phyloP scores from a whole-genome alignment of 2,113 vertebrate species.

The Columbina picui region DNA sequence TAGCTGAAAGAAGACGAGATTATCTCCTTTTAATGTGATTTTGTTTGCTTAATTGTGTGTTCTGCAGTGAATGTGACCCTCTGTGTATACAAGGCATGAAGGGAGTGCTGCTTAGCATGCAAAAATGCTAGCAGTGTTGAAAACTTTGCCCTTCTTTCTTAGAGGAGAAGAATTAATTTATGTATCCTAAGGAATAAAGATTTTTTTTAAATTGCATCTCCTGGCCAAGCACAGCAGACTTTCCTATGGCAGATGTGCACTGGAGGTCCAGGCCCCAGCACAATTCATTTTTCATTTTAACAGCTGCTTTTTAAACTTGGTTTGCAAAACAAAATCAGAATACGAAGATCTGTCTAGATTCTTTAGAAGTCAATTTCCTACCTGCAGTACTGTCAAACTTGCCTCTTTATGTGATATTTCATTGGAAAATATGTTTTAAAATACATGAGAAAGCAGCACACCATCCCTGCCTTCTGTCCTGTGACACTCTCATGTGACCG shows the following conservation, averaged over 20 bases:
- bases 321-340: background rate
- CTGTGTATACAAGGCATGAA: conserved; percentile 11
- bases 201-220: background rate
- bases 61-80: conserved; percentile 56
- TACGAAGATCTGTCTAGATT: background rate
- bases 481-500: background rate
- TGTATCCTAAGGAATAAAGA: conserved; percentile 12
- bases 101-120: conserved; percentile 18
- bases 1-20: conserved; percentile 56
- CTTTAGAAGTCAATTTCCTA: background rate
- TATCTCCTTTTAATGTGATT: conserved; percentile 63
- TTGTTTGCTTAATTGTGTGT: conserved; percentile 45
- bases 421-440: background rate
- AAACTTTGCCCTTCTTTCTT: conserved; percentile 53
- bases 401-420: background rate
- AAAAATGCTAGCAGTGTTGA: background rate
- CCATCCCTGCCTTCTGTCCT: background rate
- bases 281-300: background rate
- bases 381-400: background rate
- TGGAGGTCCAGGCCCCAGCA: background rate
- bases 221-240: background rate
- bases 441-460: background rate
- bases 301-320: background rate
- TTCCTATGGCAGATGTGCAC: background rate
- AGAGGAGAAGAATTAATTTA: conserved; percentile 52